These are phyloP conservation scores for Chelidonichthys spinosus DNA, from an alignment of 2,797 vertebrate genomes.

Conservation along the genomic window DNA sequence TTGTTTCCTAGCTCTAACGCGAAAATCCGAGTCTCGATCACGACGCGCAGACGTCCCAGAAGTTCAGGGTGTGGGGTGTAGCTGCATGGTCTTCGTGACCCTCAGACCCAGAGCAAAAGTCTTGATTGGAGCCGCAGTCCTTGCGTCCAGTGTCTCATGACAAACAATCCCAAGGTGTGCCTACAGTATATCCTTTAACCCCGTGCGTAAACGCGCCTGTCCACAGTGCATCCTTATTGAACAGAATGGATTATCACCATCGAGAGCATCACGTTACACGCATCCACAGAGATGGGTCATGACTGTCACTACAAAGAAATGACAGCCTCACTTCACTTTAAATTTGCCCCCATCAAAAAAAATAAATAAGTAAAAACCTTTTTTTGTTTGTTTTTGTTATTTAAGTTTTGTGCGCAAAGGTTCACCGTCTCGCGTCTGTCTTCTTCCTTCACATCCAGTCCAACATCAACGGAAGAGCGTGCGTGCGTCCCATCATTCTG, in stretches of 20 bases:
- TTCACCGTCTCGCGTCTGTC: constrained; percentile 18
- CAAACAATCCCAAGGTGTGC: constrained; percentile 64
- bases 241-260: constrained; percentile 62
- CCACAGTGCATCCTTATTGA: constrained; percentile 48
- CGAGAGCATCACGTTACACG: constrained; percentile 62
- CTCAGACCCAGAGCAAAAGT: constrained; percentile 52
- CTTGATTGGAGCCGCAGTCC: constrained; percentile 51
- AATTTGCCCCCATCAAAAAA: constrained; percentile 18
- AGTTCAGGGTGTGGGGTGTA: constrained; percentile 67
- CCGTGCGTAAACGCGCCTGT: constrained; percentile 70
- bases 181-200: constrained; percentile 56
- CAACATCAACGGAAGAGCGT: constrained; percentile 26
- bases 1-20: constrained; percentile 27
- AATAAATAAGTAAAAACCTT: constrained; percentile 10
- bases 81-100: constrained; percentile 61
- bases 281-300: constrained; percentile 49
- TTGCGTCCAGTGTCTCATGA: constrained; percentile 54
- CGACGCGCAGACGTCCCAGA: constrained; percentile 62
- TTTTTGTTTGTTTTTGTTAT: background rate
- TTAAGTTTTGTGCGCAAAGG: constrained; percentile 43
- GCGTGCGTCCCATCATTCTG: constrained; percentile 33
- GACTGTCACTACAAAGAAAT: constrained; percentile 52
- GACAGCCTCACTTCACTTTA: constrained; percentile 37
- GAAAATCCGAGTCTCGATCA: constrained; percentile 46
- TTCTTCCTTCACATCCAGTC: constrained; percentile 28